Percentiles rank a stretch among this genome's conserved stretches.
These are phyloP conservation scores for Ditula angustiorana DNA, from an alignment of 2,888 invertebrate species.

Conservation along the genomic window DNA sequence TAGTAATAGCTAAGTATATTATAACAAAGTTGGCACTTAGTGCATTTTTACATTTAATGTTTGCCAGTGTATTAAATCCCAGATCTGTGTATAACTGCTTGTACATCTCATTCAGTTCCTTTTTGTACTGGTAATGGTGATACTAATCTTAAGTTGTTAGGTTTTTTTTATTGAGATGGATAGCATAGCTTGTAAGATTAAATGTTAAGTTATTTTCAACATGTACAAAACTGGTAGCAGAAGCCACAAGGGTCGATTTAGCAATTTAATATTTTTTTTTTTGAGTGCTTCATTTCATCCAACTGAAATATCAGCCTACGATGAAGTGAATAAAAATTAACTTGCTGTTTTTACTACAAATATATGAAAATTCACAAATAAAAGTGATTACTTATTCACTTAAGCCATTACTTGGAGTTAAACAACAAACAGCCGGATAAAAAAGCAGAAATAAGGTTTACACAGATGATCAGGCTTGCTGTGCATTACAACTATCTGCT, in stretches of 20 bases:
- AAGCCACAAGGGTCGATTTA: conserved; percentile 5
- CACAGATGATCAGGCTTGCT: too few relatives aligned
- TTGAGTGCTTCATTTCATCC: background rate
- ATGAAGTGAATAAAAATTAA: too few relatives aligned
- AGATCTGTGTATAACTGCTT: conserved; percentile 43
- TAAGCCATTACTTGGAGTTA: too few relatives aligned
- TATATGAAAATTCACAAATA: too few relatives aligned
- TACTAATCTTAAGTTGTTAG: conserved; percentile 74
- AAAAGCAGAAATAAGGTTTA: too few relatives aligned
- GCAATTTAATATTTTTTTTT: background rate
- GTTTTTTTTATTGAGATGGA: conserved; percentile 54
- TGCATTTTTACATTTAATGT: conserved; percentile 37
- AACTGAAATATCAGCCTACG: too few relatives aligned
- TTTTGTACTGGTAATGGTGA: conserved; percentile 77
- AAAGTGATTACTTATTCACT: too few relatives aligned
- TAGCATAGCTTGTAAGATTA: conserved; percentile 50
- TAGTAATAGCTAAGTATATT: conserved; percentile 32
- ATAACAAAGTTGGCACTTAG: conserved; percentile 32
- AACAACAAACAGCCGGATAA: too few relatives aligned
- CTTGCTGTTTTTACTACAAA: too few relatives aligned
- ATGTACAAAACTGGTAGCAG: conserved; percentile 40
- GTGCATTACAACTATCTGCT: too few relatives aligned
- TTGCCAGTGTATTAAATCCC: conserved; percentile 36
- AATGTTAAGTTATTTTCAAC: conserved; percentile 43
- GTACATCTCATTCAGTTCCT: conserved; percentile 71